These are phyloP conservation scores for Bursaphelenchus okinawaensis DNA, from an alignment of 2,888 invertebrate genomes.

Conservation along the genomic window DNA sequence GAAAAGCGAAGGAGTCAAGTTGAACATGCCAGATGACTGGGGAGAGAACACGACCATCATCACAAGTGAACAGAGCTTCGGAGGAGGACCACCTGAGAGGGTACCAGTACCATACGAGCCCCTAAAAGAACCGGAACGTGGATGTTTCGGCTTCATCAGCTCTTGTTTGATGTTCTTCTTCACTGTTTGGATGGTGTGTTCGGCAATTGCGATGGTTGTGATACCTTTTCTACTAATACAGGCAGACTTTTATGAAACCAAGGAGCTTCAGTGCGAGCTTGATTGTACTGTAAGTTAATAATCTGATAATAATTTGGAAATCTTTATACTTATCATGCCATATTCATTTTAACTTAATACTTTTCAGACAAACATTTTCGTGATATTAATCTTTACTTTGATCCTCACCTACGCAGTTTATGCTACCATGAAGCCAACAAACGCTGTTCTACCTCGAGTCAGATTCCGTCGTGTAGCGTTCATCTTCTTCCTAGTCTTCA, in stretches of 20 bases:
- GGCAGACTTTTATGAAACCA: constrained; percentile 36
- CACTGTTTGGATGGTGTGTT: constrained; percentile 40
- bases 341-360: too few species aligned
- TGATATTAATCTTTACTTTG: constrained; percentile 42
- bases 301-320: not conserved
- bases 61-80: constrained; percentile 49
- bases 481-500: constrained; percentile 65
- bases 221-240: constrained; percentile 37
- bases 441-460: constrained; percentile 38
- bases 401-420: constrained; percentile 29
- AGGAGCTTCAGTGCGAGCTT: constrained; percentile 41
- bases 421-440: not conserved
- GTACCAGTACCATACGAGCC: constrained; percentile 32
- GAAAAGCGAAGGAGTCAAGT: constrained; percentile 40
- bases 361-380: constrained; percentile 36
- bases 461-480: constrained; percentile 38
- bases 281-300: constrained; percentile 33
- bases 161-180: constrained; percentile 34
- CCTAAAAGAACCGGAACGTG: constrained; percentile 8
- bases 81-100: constrained; percentile 28
- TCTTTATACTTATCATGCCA: too few species aligned
- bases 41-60: constrained; percentile 54
- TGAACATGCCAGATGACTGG: constrained; percentile 40
- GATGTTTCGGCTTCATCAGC: constrained; percentile 51
- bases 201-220: constrained; percentile 48